Conservation (phyloP, 1,140 invertebrate species). For the Lethocerus indicus region DNA sequence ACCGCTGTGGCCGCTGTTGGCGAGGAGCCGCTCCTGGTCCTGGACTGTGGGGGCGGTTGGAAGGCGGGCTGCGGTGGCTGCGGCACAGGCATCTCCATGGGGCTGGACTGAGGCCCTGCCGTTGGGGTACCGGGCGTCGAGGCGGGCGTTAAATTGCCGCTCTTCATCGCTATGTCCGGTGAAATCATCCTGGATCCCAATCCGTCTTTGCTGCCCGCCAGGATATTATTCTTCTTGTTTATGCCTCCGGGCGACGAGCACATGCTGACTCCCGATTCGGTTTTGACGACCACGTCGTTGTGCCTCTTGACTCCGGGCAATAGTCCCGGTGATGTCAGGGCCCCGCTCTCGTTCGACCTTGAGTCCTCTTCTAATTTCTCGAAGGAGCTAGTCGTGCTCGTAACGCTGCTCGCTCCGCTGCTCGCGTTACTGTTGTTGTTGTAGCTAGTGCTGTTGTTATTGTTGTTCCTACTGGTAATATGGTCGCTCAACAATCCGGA, state of each 20-base stretch:
- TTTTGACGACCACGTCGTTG: constrained; percentile 17
- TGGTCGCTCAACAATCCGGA: constrained; percentile 32
- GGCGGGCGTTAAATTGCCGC: constrained; percentile 42
- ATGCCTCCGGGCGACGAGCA: constrained; percentile 14
- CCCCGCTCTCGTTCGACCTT: constrained; percentile 40
- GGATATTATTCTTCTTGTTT: constrained; percentile 1
- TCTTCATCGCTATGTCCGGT: constrained; percentile 16
- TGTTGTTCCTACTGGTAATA: constrained; percentile 31
- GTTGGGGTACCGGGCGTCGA: constrained; percentile 44
- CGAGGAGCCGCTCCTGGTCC: constrained; percentile 15
- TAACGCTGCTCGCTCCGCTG: constrained; percentile 39
- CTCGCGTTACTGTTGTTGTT: constrained; percentile 52
- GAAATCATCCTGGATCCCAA: constrained; percentile 15
- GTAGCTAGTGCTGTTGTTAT: constrained; percentile 44
- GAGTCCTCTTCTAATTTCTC: constrained; percentile 64
- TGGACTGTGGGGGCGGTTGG: constrained; percentile 4
- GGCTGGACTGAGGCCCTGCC: constrained; percentile 25
- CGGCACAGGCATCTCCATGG: constrained; percentile 22
- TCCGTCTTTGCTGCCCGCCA: constrained; percentile 2
- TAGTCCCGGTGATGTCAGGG: constrained; percentile 28
- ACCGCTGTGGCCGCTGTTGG: constrained; percentile 16
- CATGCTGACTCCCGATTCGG: constrained; percentile 14
- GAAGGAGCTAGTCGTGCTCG: constrained; percentile 34
- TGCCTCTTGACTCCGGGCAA: constrained; percentile 12
- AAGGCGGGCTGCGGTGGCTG: no score